Evolutionary conservation across 64 coral and sea anemone species (phyloP), one percentile per base, ranked within the genome.

Genomic region (Dendrophyllia cribrosa): DNA sequence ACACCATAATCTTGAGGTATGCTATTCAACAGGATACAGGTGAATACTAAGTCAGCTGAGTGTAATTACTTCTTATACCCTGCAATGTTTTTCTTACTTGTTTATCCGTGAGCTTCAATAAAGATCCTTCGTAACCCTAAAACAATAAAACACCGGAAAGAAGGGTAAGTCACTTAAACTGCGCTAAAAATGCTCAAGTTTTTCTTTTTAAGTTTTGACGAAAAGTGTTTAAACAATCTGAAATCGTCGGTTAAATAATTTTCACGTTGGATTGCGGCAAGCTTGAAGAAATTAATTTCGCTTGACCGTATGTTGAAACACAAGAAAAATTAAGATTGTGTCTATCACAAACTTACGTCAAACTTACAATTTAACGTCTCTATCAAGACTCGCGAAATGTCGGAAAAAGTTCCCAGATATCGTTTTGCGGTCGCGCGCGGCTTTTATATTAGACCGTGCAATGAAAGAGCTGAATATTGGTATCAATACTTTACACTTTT

Each of bases 51-150:
- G 44, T 84, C 8, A 50, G 50, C 55, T 51, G 20, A 5, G 3
- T 34, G 44, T 51, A 67, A 68, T 51, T 68, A 17, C 60, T 84
- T 84, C 50, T 65, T 84, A 43, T 45, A 51, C 80, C 80, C 80
- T 84, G 80, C 62, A 12, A 67, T 20, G 46, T 16, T 58, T 16
- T 82, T 69, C 72, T 59, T 77, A 98, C 96, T 83, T 94, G 96
- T 91, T 98, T 98, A 72, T 98, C 96, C 25, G 96, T 98, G n/a
- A 98, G 88, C 65, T 98, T 98, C 23, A 98, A 53, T 21, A 94
- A 70, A n/a, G 92, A 98, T 65, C 96, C 96, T 70, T 98, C 96
- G 43, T 98, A 98, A 25, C 96, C 96, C 96, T 98, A 79, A 59
- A 91, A 87, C 20, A 77, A 95, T 15, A 56, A 76, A 22, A 88